Conservation (phyloP, 2,113 vertebrate species). For the Grammomys surdaster region DNA sequence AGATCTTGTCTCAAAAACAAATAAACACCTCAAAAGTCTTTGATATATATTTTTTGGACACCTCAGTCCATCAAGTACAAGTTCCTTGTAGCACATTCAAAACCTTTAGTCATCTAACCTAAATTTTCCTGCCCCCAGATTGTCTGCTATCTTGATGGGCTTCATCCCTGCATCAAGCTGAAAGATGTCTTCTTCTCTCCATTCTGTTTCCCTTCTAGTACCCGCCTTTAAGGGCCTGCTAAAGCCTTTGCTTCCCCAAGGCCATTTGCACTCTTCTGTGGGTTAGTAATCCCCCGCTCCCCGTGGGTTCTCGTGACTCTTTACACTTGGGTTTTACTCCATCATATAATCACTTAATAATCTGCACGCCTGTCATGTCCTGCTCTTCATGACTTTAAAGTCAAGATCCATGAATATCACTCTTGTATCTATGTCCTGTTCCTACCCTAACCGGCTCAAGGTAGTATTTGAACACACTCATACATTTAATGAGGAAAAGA, state of each 20-base stretch:
- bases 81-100: background rate
- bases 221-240: background rate
- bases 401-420: background rate
- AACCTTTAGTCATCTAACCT: background rate
- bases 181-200: background rate
- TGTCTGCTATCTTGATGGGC: background rate
- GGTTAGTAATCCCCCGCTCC: background rate
- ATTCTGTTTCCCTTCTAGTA: background rate
- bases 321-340: background rate
- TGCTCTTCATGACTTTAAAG: background rate
- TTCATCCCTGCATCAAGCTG: background rate
- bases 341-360: background rate
- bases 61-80: background rate
- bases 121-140: background rate
- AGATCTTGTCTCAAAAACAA: background rate
- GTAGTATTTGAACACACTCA: background rate
- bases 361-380: background rate
- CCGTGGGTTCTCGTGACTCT: background rate
- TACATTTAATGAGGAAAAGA: background rate
- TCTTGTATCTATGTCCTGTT: background rate
- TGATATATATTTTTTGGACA: background rate
- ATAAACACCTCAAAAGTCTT: background rate
- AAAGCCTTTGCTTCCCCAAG: background rate
- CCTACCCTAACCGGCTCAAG: background rate
- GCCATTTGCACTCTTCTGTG: background rate